These are phyloP conservation scores for Phyllotis vaccarum DNA, from an alignment of 2,797 vertebrate species.

Conservation along the genomic window DNA sequence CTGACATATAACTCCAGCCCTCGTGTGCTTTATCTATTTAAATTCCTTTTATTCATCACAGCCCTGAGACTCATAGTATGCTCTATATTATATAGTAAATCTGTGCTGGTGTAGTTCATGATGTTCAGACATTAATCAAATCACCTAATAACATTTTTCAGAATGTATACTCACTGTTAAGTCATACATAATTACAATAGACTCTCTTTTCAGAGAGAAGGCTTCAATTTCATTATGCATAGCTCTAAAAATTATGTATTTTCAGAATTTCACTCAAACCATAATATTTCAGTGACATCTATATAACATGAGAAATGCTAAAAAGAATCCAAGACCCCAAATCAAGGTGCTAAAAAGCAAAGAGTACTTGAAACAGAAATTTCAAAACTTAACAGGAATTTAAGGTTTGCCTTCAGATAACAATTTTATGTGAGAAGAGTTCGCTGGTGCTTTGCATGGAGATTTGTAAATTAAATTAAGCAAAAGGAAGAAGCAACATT, in stretches of 20 bases:
- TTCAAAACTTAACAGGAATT: neutral
- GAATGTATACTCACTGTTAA: neutral
- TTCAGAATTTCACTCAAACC: neutral
- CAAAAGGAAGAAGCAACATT: neutral
- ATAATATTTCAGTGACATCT: conserved; percentile 17
- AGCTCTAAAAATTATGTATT: conserved; percentile 5
- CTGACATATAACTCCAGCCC: neutral
- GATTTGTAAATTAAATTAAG: neutral
- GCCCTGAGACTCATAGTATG: neutral
- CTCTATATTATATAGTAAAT: neutral
- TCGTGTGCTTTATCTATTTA: neutral
- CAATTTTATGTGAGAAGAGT: neutral
- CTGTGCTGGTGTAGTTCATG: neutral
- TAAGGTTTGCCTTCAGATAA: neutral
- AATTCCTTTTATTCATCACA: neutral
- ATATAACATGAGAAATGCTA: conserved; percentile 12
- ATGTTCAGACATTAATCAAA: neutral
- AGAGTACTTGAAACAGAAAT: neutral
- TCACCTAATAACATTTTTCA: neutral
- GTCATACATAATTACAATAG: neutral
- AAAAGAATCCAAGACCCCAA: conserved; percentile 14
- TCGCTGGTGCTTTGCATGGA: neutral
- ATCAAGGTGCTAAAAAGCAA: neutral
- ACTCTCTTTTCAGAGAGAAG: conserved; percentile 7
- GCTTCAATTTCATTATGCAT: conserved; percentile 19